A percentile compares a stretch with the other conserved stretches of the same genome.
These are phyloP conservation scores for Phrynocephalus guinanensis DNA, from an alignment of 2,797 vertebrate genomes.

Conservation along the genomic window DNA sequence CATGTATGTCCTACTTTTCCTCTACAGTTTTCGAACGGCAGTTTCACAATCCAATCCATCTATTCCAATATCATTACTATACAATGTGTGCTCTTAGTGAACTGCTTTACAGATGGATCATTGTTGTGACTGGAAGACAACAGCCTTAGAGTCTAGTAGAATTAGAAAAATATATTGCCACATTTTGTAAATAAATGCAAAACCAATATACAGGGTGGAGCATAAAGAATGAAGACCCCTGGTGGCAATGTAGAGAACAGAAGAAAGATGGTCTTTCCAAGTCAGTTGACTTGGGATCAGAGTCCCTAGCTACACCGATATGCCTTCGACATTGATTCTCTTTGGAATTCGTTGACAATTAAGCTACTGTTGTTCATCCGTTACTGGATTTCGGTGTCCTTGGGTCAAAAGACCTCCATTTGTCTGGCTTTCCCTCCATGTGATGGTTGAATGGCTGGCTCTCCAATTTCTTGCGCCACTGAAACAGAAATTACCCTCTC, in stretches of 20 bases:
- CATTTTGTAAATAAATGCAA: neutral
- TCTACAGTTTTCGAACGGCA: no score
- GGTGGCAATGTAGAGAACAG: neutral
- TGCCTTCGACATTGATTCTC: neutral
- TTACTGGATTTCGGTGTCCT: neutral
- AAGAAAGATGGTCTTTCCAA: neutral
- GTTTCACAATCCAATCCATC: neutral
- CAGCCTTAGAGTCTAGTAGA: neutral
- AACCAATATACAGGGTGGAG: neutral
- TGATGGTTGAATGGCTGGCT: neutral
- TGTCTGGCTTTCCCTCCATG: neutral
- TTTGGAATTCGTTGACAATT: neutral
- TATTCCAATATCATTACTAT: neutral
- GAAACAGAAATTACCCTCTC: neutral
- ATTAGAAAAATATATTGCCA: neutral
- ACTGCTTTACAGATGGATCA: neutral
- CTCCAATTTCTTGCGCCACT: slow-evolving; percentile 6
- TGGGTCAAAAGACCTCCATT: neutral
- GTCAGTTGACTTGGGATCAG: neutral
- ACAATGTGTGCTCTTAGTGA: neutral
- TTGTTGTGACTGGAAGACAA: no score
- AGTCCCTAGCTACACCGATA: neutral
- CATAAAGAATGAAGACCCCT: no score
- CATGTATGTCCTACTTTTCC: no score
- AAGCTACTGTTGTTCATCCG: neutral